Base-by-base conservation (phyloP, 2,888 invertebrate genomes). In the Acutogordius australiensis region DNA sequence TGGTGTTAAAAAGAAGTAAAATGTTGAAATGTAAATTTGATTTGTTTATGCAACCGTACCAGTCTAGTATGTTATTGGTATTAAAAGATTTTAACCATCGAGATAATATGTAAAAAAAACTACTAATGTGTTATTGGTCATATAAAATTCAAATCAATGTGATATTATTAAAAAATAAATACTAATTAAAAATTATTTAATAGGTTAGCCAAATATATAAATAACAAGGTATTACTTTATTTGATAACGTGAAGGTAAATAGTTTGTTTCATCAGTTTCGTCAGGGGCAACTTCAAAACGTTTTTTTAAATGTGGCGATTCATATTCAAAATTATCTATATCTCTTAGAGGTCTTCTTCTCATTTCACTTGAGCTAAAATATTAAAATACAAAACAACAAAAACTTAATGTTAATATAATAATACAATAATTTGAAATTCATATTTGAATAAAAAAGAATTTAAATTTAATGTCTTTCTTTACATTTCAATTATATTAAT, bases 321-420 rank as follows among this genome's bases (percentile, higher is more conserved):
- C 51, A 23, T 51, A 51, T 51, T 51, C 51, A 23, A 51, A 51
- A 51, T 51, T 51, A 4, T 51, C 51, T n/a, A 51, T n/a, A 23
- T 51, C 51, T 51, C 51, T 8, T n/a, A 51, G 8, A n/a, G 51
- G 51, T 23, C 51, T 51, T 21, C 51, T 8, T 51, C 51, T 51
- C 51, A 51, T 51, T 4, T 51, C 51, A 51, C 4, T 26, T 4
- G 51, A 23, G 51, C 51, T 51, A n/a, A 8, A 51, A n/a, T n/a
- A n/a, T n/a, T n/a, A n/a, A n/a, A n/a, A n/a, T n/a, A n/a, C n/a
- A 51, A 23, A 21, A 51, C 8, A n/a, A 51, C 18, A 18, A 37
- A 37, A 37, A 37, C 37, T 37, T 37, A 37, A 37, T 13, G 8
- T 37, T 37, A 37, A 13, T 37, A 13, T 37, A 37, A 37, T 37